Evolutionary conservation across 2,113 vertebrate species (phyloP).

Genomic region (Eptesicus fuscus): DNA sequence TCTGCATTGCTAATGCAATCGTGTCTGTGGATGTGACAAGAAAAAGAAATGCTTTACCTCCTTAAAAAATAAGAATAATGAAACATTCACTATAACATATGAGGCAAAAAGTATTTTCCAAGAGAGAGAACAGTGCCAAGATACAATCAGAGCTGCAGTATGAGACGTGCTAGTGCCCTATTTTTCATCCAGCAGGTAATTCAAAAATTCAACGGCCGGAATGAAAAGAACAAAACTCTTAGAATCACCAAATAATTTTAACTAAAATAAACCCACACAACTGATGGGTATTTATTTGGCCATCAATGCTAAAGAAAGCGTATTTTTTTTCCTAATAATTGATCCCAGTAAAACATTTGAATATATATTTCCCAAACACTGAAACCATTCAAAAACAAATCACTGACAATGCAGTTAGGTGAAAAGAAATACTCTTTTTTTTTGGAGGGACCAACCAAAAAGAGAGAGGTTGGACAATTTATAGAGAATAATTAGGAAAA

Average conservation of each 20-base stretch:
- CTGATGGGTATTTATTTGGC: neutral
- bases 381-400: neutral
- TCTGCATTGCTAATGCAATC: conserved; percentile 14
- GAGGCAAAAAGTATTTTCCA: neutral
- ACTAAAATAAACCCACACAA: neutral
- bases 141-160: neutral
- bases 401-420: neutral
- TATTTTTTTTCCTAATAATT: neutral
- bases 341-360: neutral
- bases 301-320: neutral
- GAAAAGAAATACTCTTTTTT: neutral
- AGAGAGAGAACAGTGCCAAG: neutral
- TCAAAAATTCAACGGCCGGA: neutral
- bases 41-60: neutral
- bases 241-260: neutral
- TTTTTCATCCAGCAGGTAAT: neutral
- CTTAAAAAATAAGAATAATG: neutral
- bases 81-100: neutral
- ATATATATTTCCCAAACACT: neutral
- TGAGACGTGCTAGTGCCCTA: neutral
- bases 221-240: neutral
- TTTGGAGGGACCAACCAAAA: neutral
- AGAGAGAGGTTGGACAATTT: neutral
- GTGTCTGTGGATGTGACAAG: neutral
- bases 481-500: neutral